Conservation (phyloP, 2,113 vertebrate genomes). For the Phocoena sinus region DNA sequence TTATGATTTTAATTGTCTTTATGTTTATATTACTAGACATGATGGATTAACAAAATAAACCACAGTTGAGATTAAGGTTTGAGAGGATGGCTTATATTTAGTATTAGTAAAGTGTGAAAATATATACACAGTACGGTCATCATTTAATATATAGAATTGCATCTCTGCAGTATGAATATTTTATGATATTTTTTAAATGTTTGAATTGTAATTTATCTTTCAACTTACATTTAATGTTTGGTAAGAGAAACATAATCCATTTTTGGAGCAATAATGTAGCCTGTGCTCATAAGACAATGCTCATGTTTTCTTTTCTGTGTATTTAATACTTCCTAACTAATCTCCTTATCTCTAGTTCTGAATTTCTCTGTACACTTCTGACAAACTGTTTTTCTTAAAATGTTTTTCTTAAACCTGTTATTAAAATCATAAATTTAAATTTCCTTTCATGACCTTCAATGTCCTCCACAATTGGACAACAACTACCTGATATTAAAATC, state of each 20-base stretch:
- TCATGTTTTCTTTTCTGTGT: background rate
- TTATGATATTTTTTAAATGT: background rate
- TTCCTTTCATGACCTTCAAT: background rate
- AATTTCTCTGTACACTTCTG: background rate
- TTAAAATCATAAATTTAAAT: background rate
- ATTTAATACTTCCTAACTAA: background rate
- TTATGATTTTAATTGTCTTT: background rate
- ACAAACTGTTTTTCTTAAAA: background rate
- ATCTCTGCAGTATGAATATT: background rate
- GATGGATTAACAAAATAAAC: background rate
- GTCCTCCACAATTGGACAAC: background rate
- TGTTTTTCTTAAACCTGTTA: background rate
- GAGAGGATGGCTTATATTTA: background rate
- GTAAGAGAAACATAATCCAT: background rate
- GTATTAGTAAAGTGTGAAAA: background rate
- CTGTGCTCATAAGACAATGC: background rate
- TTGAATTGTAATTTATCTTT: background rate
- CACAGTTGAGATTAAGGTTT: background rate
- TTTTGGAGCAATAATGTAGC: background rate
- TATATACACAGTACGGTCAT: background rate
- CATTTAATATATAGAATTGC: background rate
- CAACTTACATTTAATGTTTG: background rate
- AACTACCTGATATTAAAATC: background rate
- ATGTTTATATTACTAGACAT: constrained; percentile 10
- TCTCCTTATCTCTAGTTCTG: background rate